Conservation (phyloP, 2,113 vertebrate genomes). For the Gymnorhina tibicen region DNA sequence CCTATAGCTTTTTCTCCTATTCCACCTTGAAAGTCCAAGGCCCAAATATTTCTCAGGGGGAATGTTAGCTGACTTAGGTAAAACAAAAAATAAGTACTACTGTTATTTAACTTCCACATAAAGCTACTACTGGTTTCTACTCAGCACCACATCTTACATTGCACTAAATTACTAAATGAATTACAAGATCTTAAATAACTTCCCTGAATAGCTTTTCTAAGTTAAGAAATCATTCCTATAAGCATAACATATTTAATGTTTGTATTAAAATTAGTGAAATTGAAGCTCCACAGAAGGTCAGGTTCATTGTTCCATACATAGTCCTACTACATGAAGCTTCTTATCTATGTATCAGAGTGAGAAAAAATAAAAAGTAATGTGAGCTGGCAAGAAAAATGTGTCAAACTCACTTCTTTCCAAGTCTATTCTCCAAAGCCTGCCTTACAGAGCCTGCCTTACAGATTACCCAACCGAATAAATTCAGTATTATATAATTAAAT, state of each 20-base stretch:
- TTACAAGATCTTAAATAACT: neutral
- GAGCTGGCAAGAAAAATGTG: neutral
- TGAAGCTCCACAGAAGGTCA: neutral
- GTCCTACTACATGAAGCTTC: neutral
- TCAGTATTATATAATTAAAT: neutral
- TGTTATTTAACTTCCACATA: neutral
- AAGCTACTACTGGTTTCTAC: neutral
- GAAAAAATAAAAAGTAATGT: neutral
- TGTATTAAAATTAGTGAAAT: neutral
- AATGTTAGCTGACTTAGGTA: neutral
- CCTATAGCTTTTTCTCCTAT: neutral
- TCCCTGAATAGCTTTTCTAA: neutral
- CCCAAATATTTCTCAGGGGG: neutral
- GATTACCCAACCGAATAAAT: neutral
- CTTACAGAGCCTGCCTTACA: neutral
- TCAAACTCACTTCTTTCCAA: neutral
- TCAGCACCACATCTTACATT: neutral
- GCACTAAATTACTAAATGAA: neutral
- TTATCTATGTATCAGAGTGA: neutral
- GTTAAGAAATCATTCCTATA: neutral
- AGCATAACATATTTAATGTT: neutral
- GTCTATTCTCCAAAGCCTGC: neutral
- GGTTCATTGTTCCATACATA: neutral
- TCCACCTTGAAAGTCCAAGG: neutral
- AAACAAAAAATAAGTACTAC: neutral